Evolutionary conservation across 2,888 invertebrate genomes (phyloP).

Genomic region (Parapristionchus giblindavisi): DNA sequence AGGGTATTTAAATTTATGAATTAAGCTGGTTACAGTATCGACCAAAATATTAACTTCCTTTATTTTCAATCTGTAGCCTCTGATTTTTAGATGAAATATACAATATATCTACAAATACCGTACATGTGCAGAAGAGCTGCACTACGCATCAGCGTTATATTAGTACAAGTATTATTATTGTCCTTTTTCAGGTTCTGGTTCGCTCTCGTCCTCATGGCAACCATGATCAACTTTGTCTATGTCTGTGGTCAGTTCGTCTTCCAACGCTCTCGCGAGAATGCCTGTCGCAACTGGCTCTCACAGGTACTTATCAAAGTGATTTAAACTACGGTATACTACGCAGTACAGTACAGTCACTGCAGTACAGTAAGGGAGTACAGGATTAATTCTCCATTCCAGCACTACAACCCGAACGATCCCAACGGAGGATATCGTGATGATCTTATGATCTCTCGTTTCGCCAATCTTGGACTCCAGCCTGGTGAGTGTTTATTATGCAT

Average conservation of each 20-base stretch:
- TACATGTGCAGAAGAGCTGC: too few relatives aligned
- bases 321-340: background rate
- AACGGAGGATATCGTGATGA: conserved; percentile 30
- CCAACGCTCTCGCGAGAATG: conserved; percentile 45
- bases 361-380: too few relatives aligned
- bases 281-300: conserved; percentile 24
- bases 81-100: background rate
- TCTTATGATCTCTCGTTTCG: conserved; percentile 51
- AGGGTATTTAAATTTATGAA: background rate
- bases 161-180: background rate
- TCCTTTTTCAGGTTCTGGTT: conserved; percentile 70
- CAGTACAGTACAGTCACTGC: background rate
- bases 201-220: conserved; percentile 71
- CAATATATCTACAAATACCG: background rate
- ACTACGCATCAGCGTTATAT: background rate
- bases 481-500: conserved; percentile 43
- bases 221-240: conserved; percentile 72
- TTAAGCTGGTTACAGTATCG: too few relatives aligned
- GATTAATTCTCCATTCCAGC: background rate
- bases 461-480: conserved; percentile 58
- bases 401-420: background rate
- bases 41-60: too few relatives aligned
- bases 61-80: background rate
- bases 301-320: background rate
- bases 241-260: conserved; percentile 69